Evolutionary conservation across 2,113 vertebrate genomes (phyloP).

Genomic region (Thermophis baileyi): DNA sequence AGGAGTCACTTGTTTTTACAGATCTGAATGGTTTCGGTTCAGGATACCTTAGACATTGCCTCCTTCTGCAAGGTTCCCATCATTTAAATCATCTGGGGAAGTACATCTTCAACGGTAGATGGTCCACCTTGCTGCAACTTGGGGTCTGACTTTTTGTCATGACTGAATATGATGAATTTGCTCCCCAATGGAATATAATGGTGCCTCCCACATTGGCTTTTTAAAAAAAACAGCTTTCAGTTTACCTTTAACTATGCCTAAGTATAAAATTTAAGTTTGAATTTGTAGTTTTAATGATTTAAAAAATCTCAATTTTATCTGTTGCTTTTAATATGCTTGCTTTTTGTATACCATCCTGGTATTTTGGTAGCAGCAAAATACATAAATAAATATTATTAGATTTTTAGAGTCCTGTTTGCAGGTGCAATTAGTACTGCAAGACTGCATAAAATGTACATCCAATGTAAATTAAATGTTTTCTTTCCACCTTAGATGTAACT

Average conservation of each 20-base stretch:
- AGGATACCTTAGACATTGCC: background rate
- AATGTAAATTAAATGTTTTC: constrained; percentile 10
- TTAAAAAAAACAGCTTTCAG: background rate
- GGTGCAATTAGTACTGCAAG: background rate
- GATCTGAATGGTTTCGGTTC: background rate
- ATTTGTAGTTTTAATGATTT: background rate
- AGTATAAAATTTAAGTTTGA: background rate
- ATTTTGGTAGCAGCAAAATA: background rate
- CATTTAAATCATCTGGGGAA: background rate
- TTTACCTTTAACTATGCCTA: background rate
- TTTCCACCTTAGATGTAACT: constrained; percentile 3
- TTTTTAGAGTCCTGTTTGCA: background rate
- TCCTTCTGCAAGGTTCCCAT: background rate
- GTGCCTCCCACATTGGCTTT: background rate
- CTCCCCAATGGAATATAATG: background rate
- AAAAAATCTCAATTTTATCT: background rate
- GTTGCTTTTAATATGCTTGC: background rate
- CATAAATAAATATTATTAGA: background rate
- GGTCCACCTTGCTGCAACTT: background rate
- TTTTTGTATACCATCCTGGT: background rate
- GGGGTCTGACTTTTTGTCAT: background rate
- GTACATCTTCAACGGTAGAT: background rate
- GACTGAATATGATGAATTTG: background rate
- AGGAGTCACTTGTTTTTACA: background rate
- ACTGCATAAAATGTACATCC: constrained; percentile 7